Evolutionary conservation across 2,888 invertebrate genomes (phyloP).

Genomic region (Nowickia ferox): DNA sequence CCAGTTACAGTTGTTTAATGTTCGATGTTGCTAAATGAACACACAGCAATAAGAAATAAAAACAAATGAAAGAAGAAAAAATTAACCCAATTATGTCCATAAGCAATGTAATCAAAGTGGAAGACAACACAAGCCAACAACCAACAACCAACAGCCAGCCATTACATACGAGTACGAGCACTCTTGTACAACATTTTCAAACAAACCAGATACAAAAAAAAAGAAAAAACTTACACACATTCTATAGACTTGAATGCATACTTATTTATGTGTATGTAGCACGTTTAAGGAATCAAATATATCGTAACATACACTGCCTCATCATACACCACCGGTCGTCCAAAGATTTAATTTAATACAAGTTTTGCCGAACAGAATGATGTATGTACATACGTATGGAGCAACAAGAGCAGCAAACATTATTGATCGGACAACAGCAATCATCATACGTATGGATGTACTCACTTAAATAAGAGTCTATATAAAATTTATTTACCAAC

Average conservation of each 20-base stretch:
- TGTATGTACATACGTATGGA: constrained; percentile 40
- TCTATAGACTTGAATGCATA: constrained; percentile 3
- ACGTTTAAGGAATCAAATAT: constrained; percentile 61
- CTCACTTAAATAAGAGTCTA: constrained; percentile 30
- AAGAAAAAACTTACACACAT: neutral
- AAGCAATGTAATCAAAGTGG: constrained; percentile 67
- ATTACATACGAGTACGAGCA: constrained; percentile 18
- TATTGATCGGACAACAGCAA: constrained; percentile 37
- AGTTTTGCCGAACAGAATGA: constrained; percentile 57
- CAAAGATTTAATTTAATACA: constrained; percentile 44
- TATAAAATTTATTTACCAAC: constrained; percentile 32
- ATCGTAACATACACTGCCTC: constrained; percentile 4
- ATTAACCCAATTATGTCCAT: constrained; percentile 72
- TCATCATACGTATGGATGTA: constrained; percentile 11
- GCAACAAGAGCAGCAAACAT: constrained; percentile 27
- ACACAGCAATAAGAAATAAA: constrained; percentile 14
- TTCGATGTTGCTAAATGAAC: constrained; percentile 59
- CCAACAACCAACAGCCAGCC: constrained; percentile 32
- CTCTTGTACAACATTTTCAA: constrained; percentile 31
- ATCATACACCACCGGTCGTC: neutral
- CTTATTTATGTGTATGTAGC: constrained; percentile 24
- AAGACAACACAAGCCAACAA: constrained; percentile 51
- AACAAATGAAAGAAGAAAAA: constrained; percentile 48
- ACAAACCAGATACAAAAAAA: constrained; percentile 25
- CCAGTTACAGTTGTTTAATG: constrained; percentile 49